A percentile compares a stretch with the other conserved stretches of the same genome.
Evolutionary conservation across 1,140 invertebrate species (phyloP).

Genomic region (Goniozus legneri): DNA sequence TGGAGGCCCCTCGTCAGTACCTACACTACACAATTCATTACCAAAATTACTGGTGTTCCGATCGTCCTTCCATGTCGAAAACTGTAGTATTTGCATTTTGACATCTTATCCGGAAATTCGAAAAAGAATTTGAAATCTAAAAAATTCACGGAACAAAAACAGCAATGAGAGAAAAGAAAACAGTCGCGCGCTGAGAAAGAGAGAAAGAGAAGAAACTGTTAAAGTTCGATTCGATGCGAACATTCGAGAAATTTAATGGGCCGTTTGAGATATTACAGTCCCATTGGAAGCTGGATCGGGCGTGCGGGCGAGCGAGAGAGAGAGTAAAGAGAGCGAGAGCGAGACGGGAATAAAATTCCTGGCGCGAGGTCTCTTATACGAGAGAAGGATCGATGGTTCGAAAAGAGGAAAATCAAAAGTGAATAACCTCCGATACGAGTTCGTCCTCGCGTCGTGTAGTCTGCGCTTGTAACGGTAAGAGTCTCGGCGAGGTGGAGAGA

Average conservation of each 20-base stretch:
- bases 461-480: conserved; percentile 32
- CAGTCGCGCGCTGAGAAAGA: too few relatives aligned
- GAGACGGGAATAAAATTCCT: background rate
- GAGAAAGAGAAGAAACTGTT: too few relatives aligned
- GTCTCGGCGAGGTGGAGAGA: background rate
- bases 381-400: background rate
- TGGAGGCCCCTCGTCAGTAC: conserved; percentile 10
- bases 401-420: conserved; percentile 17
- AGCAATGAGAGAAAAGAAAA: too few relatives aligned
- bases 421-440: conserved; percentile 5
- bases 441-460: conserved; percentile 16
- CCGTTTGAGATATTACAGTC: too few relatives aligned
- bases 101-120: too few relatives aligned
- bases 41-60: conserved; percentile 20
- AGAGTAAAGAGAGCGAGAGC: background rate
- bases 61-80: too few relatives aligned
- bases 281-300: too few relatives aligned
- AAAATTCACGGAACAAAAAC: too few relatives aligned
- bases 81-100: too few relatives aligned
- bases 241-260: too few relatives aligned
- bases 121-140: too few relatives aligned
- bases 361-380: background rate
- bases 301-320: background rate
- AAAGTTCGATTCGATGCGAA: too few relatives aligned
- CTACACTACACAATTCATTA: conserved; percentile 19